phyloP scores from a whole-genome alignment of 2,113 vertebrate genomes.

The Salvator merianae region DNA sequence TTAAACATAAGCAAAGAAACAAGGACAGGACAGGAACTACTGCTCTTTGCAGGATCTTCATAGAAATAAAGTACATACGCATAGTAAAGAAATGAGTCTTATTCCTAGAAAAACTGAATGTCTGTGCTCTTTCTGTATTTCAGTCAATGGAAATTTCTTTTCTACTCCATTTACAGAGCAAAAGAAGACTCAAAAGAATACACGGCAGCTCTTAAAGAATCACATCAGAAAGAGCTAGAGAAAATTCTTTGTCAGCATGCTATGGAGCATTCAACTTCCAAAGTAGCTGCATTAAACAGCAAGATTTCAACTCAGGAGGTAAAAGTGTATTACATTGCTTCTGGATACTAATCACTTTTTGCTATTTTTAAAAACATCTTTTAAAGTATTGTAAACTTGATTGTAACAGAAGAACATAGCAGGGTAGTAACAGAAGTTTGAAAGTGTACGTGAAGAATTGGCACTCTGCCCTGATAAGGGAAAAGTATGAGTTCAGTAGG shows the following conservation, averaged over 20 bases:
- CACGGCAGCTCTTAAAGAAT: constrained; percentile 76
- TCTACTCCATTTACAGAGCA: constrained; percentile 69
- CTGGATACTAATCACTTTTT: background rate
- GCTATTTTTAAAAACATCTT: background rate
- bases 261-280: constrained; percentile 86
- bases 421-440: no score
- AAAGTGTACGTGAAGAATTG: background rate
- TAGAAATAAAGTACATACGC: background rate
- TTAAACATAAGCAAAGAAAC: background rate
- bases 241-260: constrained; percentile 80
- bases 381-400: background rate
- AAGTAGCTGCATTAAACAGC: constrained; percentile 83
- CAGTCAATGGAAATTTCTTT: background rate
- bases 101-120: background rate
- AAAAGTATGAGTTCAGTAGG: background rate
- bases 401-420: background rate
- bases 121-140: background rate
- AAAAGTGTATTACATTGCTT: background rate
- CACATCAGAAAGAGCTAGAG: constrained; percentile 82
- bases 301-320: constrained; percentile 87
- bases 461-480: background rate
- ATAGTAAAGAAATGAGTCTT: background rate
- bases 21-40: background rate
- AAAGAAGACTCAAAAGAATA: constrained; percentile 75
- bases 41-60: background rate